Conservation (phyloP, 2,113 vertebrate species). For the Phasianus colchicus region DNA sequence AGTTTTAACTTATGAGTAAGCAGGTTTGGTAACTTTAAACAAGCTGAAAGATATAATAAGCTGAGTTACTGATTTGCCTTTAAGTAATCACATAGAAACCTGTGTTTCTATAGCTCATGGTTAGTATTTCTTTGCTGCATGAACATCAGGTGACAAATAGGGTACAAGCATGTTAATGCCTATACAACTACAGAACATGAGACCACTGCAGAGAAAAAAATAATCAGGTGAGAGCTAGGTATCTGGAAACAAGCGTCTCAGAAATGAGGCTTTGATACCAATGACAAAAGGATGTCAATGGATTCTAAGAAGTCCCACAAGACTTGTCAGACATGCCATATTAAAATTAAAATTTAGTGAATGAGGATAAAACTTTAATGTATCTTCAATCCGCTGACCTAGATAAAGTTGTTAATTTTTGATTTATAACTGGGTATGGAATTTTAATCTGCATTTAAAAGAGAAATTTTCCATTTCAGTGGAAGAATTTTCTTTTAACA, state of each 20-base stretch:
- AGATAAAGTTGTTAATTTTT: conserved; percentile 71
- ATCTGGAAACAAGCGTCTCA: conserved; percentile 26
- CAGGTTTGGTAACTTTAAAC: neutral
- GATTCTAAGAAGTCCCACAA: conserved; percentile 40
- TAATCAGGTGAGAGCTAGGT: neutral
- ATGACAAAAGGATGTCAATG: conserved; percentile 60
- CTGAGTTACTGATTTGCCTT: neutral
- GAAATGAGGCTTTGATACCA: conserved; percentile 50
- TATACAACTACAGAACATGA: neutral
- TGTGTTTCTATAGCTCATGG: neutral
- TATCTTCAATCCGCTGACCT: conserved; percentile 53
- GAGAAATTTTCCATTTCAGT: neutral
- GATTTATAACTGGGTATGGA: conserved; percentile 36
- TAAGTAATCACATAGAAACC: neutral
- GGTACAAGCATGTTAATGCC: neutral
- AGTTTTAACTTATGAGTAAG: neutral
- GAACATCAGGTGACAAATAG: conserved; percentile 1
- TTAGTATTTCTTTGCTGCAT: neutral
- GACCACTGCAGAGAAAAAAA: conserved; percentile 3
- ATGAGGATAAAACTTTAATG: conserved; percentile 62
- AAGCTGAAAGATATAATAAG: neutral
- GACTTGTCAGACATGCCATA: conserved; percentile 54
- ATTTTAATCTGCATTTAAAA: conserved; percentile 44
- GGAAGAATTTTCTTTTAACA: neutral
- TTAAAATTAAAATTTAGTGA: conserved; percentile 61